Evolutionary conservation across 1,140 invertebrate genomes (phyloP).

Genomic region (Drosophila repletoides): DNA sequence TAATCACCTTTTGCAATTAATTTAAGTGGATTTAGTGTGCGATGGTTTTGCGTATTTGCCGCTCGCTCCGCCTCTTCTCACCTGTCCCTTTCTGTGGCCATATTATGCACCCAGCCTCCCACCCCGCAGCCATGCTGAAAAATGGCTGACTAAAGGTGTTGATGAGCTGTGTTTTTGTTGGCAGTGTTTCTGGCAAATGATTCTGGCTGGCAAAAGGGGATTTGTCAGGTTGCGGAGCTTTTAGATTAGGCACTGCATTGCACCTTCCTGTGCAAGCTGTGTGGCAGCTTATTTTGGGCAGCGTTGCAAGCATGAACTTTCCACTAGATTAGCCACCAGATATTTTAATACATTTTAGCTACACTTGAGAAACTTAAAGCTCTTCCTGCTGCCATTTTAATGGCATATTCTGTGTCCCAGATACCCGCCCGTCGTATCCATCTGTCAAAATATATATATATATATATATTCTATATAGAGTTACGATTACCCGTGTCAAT

Average conservation of each 20-base stretch:
- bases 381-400: too few species aligned
- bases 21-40: constrained; percentile 82
- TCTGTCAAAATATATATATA: neutral
- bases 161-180: constrained; percentile 62
- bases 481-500: neutral
- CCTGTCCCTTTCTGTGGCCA: constrained; percentile 16
- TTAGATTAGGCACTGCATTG: constrained; percentile 47
- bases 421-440: neutral
- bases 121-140: constrained; percentile 60
- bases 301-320: constrained; percentile 24
- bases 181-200: constrained; percentile 59
- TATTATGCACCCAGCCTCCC: too few species aligned
- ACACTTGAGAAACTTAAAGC: too few species aligned
- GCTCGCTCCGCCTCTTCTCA: neutral
- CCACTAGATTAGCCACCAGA: constrained; percentile 36
- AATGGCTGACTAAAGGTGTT: constrained; percentile 76
- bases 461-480: neutral
- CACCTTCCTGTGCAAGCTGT: constrained; percentile 7
- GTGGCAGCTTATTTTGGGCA: constrained; percentile 10
- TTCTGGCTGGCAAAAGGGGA: constrained; percentile 47
- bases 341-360: constrained; percentile 18
- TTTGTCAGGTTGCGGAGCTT: constrained; percentile 7
- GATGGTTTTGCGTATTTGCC: constrained; percentile 73
- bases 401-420: too few species aligned
- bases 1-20: constrained; percentile 82